A percentile compares a stretch with the other conserved stretches of the same genome.
phyloP scores from a whole-genome alignment of 2,113 vertebrate species.

The Esox niger region DNA sequence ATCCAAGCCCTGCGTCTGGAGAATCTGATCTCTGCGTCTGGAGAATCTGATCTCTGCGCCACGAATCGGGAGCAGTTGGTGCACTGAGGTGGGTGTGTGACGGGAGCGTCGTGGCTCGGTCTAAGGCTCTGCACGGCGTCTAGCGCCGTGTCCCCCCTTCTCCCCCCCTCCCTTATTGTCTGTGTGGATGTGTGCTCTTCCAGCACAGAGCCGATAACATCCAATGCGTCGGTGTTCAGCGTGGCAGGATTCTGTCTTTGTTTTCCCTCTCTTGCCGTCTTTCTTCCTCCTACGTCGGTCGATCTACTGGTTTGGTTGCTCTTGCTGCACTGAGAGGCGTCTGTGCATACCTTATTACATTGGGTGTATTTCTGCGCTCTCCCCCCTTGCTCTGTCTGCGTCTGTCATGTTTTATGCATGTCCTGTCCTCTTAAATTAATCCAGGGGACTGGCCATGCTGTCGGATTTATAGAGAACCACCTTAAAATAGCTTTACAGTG shows the following conservation, averaged over 20 bases:
- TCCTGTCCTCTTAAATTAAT: constrained; percentile 38
- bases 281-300: constrained; percentile 31
- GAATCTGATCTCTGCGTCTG: constrained; percentile 51
- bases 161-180: constrained; percentile 1
- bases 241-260: constrained; percentile 21
- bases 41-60: constrained; percentile 52
- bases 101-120: constrained; percentile 43
- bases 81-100: constrained; percentile 70
- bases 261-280: constrained; percentile 12
- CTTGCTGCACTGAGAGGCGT: constrained; percentile 55
- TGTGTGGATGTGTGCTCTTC: background rate
- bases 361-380: constrained; percentile 28
- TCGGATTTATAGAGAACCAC: constrained; percentile 34
- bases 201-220: background rate
- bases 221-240: constrained; percentile 30
- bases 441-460: constrained; percentile 27
- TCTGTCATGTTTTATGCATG: constrained; percentile 56
- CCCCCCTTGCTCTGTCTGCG: background rate
- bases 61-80: constrained; percentile 55
- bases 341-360: constrained; percentile 62
- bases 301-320: constrained; percentile 25
- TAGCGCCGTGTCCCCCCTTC: constrained; percentile 7
- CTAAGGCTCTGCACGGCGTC: constrained; percentile 1
- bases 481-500: constrained; percentile 33
- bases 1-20: constrained; percentile 39